Conservation (phyloP, 2,888 invertebrate species). For the Chouioia cunea region DNA sequence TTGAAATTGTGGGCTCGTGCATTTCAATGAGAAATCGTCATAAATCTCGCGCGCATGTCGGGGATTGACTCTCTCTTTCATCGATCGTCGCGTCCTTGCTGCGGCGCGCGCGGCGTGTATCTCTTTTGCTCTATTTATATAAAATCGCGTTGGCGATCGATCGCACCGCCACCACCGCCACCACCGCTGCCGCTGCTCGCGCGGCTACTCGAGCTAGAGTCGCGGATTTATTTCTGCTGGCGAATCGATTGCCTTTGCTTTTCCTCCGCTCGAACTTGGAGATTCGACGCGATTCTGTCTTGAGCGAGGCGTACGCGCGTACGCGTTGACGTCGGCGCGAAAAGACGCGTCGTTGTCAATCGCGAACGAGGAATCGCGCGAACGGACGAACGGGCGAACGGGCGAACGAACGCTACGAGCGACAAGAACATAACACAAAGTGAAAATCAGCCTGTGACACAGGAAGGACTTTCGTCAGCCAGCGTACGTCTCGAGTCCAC, state of each 20-base stretch:
- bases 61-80: conserved; percentile 7
- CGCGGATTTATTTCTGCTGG: not conserved
- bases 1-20: too few species aligned
- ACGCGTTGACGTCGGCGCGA: too few species aligned
- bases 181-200: not conserved
- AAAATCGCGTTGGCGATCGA: conserved; percentile 12
- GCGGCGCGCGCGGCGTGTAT: conserved; percentile 3
- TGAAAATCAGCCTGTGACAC: conserved; percentile 40
- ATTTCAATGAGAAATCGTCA: too few species aligned
- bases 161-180: not conserved
- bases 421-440: too few species aligned
- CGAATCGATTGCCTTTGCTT: not conserved
- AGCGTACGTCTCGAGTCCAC: conserved; percentile 36
- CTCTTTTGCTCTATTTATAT: conserved; percentile 29
- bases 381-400: conserved; percentile 3
- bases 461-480: conserved; percentile 21
- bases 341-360: too few species aligned
- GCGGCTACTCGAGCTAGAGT: conserved; percentile 1
- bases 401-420: conserved; percentile 10
- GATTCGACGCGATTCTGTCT: too few species aligned
- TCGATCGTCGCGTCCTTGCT: conserved; percentile 13
- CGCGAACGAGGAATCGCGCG: too few species aligned
- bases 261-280: not conserved
- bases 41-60: not conserved
- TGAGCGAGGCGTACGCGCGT: too few species aligned